A percentile compares a stretch with the other conserved stretches of the same genome.
phyloP scores from a whole-genome alignment of 2,113 vertebrate genomes.

The Pseudopipra pipra region DNA sequence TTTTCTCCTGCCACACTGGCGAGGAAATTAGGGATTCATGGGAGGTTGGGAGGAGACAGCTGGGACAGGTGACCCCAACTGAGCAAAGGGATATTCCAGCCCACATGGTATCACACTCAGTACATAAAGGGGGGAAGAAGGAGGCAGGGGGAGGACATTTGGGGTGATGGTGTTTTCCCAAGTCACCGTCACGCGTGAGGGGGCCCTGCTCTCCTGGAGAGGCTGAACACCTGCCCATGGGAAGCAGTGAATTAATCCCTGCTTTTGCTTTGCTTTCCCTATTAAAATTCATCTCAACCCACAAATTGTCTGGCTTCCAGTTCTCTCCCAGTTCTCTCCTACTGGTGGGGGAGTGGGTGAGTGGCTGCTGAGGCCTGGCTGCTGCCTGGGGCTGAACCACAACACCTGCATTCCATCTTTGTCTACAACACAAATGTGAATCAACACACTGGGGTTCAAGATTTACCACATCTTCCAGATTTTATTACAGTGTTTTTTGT shows the following conservation, averaged over 20 bases:
- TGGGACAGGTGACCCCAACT: neutral
- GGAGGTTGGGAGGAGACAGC: neutral
- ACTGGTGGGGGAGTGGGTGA: neutral
- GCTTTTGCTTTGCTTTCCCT: neutral
- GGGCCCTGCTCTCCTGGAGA: neutral
- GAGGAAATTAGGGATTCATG: neutral
- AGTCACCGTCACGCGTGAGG: fast-evolving
- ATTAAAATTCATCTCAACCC: neutral
- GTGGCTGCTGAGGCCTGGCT: neutral
- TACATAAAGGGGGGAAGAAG: neutral
- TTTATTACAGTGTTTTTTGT: neutral
- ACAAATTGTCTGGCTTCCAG: neutral
- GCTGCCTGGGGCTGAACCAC: neutral
- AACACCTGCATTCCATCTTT: neutral
- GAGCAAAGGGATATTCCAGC: neutral
- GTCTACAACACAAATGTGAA: neutral
- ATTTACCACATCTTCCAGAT: neutral
- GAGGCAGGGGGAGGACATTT: neutral
- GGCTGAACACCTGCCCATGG: neutral
- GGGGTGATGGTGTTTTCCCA: neutral
- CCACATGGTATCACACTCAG: neutral
- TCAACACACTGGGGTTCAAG: neutral
- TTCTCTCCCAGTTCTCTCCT: neutral
- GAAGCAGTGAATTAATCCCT: neutral
- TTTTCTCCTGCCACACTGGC: fast-evolving